Evolutionary conservation across 2,113 vertebrate species (phyloP), one percentile per base, ranked within the genome.

Genomic region (Pseudonaja textilis): DNA sequence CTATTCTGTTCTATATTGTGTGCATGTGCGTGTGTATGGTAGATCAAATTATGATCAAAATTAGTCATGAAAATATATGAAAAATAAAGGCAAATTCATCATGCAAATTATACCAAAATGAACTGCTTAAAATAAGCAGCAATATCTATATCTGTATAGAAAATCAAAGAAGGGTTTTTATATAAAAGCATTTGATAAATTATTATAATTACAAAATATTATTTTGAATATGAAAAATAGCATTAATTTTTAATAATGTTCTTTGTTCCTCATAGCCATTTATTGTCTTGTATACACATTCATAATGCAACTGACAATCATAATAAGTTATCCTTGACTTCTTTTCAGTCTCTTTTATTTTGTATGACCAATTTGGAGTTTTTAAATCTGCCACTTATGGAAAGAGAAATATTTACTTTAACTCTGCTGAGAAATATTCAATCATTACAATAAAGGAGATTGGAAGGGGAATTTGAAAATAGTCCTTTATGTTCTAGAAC

Each of bases 291-390:
- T 23, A 20, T 81, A 9, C 18, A 86, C 90, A 89, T 2, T 22
- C n/a, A n/a, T 87, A 86, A 26, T 57, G 18, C 25, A 87, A 1
- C 69, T 54, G 50, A 16, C 47, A 56, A 0, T 0, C 2, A 29
- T 22, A 69, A 26, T 47, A 47, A 54, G 61, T 89, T 57, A 55
- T 55, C 34, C 86, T 42, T 34, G 25, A 8, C 20, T 45, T 5
- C 23, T 42, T 50, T 6, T 18, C 34, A 81, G 50, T 89, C 10
- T 52, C 10, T n/a, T 0, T 0, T 0, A 0, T 81, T 47, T 5
- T 85, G 88, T 89, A 26, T 1, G 47, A 26, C 10, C 0, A 1
- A 6, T 64, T 61, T 50, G 59, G 55, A 22, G 47, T 86, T 29
- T 16, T 74, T 52, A 86, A 85, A 91, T 3, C 1, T 64, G 45